Evolutionary conservation across 2,888 invertebrate species (phyloP).

Genomic region (Spilosoma lubricipeda): DNA sequence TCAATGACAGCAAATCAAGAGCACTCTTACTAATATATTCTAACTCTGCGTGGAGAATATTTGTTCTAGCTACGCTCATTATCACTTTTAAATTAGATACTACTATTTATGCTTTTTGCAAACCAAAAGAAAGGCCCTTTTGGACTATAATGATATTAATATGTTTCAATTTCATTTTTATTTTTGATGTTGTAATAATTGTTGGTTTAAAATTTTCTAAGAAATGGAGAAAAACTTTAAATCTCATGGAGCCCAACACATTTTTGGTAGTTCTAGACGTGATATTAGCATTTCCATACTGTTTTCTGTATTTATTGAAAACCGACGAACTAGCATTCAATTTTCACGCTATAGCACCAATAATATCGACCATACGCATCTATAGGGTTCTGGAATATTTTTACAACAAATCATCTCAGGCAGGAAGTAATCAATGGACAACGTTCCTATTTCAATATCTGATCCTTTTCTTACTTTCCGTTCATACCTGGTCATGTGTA

Average conservation of each 20-base stretch:
- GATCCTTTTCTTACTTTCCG: constrained; percentile 74
- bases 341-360: constrained; percentile 71
- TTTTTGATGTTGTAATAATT: constrained; percentile 70
- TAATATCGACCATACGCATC: constrained; percentile 73
- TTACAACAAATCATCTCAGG: constrained; percentile 76
- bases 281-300: constrained; percentile 72
- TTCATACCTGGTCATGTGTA: constrained; percentile 81
- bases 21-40: constrained; percentile 74
- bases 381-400: constrained; percentile 79
- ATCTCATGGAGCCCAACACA: constrained; percentile 77
- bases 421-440: constrained; percentile 82
- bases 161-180: constrained; percentile 71
- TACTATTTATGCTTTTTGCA: constrained; percentile 74
- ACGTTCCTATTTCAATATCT: constrained; percentile 82
- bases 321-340: constrained; percentile 55
- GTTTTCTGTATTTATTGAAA: constrained; percentile 69
- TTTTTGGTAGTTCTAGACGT: constrained; percentile 69
- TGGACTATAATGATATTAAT: constrained; percentile 67
- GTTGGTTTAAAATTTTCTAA: constrained; percentile 76
- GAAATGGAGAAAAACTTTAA: constrained; percentile 80
- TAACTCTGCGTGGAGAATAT: constrained; percentile 73
- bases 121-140: constrained; percentile 59
- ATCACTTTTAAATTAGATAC: constrained; percentile 74
- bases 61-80: constrained; percentile 70
- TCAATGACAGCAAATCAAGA: constrained; percentile 70